These are phyloP conservation scores for Melipona beecheii DNA, from an alignment of 2,888 invertebrate species.

Conservation along the genomic window DNA sequence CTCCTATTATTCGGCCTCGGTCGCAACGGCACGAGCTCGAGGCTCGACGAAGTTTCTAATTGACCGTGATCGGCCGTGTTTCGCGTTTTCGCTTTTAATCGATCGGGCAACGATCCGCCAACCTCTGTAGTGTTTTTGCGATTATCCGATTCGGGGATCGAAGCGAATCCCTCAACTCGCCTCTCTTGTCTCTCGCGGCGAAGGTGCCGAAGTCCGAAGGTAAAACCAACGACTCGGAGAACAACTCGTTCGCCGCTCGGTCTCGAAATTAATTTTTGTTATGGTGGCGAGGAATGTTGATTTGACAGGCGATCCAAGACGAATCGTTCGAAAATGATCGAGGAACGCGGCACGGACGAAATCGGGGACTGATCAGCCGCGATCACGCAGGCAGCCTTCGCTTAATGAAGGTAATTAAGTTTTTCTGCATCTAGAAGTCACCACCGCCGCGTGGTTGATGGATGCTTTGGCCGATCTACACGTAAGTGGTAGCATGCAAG, in stretches of 20 bases:
- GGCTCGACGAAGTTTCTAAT: slow-evolving; percentile 51
- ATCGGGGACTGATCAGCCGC: slow-evolving; percentile 62
- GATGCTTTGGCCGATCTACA: slow-evolving; percentile 74
- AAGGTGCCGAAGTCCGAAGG: background rate
- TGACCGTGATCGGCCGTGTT: background rate
- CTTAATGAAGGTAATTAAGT: slow-evolving; percentile 84
- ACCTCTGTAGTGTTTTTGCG: background rate
- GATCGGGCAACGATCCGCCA: background rate
- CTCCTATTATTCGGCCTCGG: slow-evolving; percentile 6
- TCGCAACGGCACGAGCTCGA: slow-evolving; percentile 49
- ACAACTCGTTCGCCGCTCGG: background rate
- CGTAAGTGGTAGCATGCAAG: slow-evolving; percentile 72
- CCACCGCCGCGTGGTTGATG: slow-evolving; percentile 77
- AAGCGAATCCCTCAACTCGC: background rate
- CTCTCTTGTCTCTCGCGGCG: background rate
- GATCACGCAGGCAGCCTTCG: slow-evolving; percentile 73
- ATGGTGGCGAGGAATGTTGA: slow-evolving; percentile 45
- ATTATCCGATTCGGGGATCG: background rate
- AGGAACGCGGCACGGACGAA: slow-evolving; percentile 41
- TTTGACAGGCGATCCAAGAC: slow-evolving; percentile 61
- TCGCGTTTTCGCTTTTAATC: slow-evolving; percentile 5
- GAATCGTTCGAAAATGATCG: slow-evolving; percentile 61
- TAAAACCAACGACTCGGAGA: background rate
- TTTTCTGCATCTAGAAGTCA: slow-evolving; percentile 79
- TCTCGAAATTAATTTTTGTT: slow-evolving; percentile 29